These are phyloP conservation scores for Contarinia nasturtii DNA, from an alignment of 1,140 invertebrate genomes.

Conservation along the genomic window DNA sequence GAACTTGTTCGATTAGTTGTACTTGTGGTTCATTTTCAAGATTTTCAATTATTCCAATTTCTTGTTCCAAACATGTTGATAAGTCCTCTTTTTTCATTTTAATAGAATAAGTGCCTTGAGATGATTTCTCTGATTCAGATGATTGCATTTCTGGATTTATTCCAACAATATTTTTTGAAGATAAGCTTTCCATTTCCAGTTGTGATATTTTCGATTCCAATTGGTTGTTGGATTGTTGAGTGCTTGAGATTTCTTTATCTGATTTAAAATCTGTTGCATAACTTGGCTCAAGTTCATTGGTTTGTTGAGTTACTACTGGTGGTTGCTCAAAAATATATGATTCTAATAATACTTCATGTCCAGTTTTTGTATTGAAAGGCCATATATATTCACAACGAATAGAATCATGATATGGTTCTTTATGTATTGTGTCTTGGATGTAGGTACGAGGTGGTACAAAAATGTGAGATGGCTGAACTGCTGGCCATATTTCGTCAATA, in stretches of 20 bases:
- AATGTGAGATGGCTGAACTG: slow-evolving; percentile 13
- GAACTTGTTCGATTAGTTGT: too few species aligned
- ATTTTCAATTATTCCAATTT: not conserved
- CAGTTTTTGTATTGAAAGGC: slow-evolving; percentile 18
- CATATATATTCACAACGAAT: slow-evolving; percentile 12
- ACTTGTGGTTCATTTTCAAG: too few species aligned
- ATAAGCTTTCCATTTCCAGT: not conserved
- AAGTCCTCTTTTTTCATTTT: not conserved
- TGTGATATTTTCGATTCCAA: not conserved
- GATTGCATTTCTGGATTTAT: not conserved
- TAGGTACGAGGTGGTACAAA: too few species aligned
- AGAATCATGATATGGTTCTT: not conserved
- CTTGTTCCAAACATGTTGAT: not conserved
- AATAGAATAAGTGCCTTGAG: not conserved
- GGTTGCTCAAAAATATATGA: not conserved
- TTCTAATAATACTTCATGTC: slow-evolving; percentile 9
- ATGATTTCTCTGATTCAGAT: not conserved
- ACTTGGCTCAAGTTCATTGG: too few species aligned
- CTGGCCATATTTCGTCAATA: slow-evolving; percentile 20
- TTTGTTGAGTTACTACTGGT: not conserved
- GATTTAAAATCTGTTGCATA: not conserved
- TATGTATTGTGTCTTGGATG: not conserved
- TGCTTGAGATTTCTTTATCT: not conserved
- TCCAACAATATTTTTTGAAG: not conserved
- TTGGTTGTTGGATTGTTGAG: not conserved